Conservation (phyloP, 1,140 invertebrate genomes). For the Bradynema listronoti region DNA sequence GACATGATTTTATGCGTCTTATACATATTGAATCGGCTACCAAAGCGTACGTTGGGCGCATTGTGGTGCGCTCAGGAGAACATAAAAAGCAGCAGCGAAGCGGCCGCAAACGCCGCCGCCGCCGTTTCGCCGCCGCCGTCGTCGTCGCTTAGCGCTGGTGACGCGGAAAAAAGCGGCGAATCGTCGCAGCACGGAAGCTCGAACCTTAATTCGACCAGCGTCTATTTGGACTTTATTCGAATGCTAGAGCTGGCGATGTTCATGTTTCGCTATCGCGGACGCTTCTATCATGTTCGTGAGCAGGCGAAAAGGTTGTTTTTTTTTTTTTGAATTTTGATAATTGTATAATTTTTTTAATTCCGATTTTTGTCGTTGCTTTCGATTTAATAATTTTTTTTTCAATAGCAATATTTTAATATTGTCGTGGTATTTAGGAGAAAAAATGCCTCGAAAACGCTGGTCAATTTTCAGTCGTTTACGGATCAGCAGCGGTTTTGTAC, state of each 20-base stretch:
- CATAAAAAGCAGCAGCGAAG: not conserved
- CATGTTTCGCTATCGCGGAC: slow-evolving; percentile 40
- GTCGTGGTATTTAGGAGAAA: not conserved
- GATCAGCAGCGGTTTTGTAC: slow-evolving; percentile 10
- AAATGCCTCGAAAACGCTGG: slow-evolving; percentile 4
- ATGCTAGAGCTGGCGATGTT: slow-evolving; percentile 43
- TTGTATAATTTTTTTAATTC: not conserved
- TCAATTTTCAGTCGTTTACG: slow-evolving; percentile 18
- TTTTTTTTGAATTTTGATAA: not conserved
- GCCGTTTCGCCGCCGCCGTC: slow-evolving; percentile 6
- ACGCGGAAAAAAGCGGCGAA: no score
- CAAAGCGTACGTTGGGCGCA: slow-evolving; percentile 44
- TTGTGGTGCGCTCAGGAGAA: slow-evolving; percentile 30
- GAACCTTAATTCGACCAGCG: not conserved
- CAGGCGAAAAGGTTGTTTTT: slow-evolving; percentile 30
- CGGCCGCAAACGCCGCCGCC: not conserved
- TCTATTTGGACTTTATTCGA: slow-evolving; percentile 39
- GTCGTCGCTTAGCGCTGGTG: not conserved
- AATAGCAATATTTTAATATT: not conserved
- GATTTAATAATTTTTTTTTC: no score
- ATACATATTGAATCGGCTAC: slow-evolving; percentile 78
- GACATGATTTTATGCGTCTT: slow-evolving; percentile 82
- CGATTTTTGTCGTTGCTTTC: no score
- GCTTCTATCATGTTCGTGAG: slow-evolving; percentile 23
- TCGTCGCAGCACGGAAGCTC: not conserved